These are phyloP conservation scores for Strigamia crassipes DNA, from an alignment of 2,888 invertebrate species.

Conservation along the genomic window DNA sequence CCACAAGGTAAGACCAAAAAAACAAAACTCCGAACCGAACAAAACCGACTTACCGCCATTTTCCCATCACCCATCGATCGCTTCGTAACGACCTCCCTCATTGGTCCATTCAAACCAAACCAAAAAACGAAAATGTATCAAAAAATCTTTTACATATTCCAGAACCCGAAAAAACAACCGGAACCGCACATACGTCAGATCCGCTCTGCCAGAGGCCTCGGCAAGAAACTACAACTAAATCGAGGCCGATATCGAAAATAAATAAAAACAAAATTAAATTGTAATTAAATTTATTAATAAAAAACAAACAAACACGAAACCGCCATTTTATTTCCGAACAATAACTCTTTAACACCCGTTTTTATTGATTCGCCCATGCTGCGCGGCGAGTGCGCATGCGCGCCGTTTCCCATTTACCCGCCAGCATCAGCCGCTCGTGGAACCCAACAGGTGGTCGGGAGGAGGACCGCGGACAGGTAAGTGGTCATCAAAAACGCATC, in stretches of 20 bases:
- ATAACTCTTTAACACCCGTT: neutral
- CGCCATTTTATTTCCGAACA: neutral
- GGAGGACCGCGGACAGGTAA: neutral
- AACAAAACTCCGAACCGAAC: neutral
- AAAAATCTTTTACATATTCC: too few species aligned
- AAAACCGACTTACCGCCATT: neutral
- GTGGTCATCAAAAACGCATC: neutral
- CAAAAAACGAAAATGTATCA: too few species aligned
- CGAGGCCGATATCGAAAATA: too few species aligned
- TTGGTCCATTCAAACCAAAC: too few species aligned
- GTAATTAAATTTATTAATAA: neutral
- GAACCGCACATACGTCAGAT: too few species aligned
- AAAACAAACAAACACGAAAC: neutral
- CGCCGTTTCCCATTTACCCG: neutral
- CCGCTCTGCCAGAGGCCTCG: too few species aligned
- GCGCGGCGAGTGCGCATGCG: neutral
- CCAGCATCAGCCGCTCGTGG: conserved; percentile 4
- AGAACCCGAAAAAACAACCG: too few species aligned
- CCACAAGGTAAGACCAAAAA: conserved; percentile 61
- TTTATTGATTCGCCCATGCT: neutral
- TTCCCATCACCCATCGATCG: too few species aligned
- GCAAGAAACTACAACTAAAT: too few species aligned
- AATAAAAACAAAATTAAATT: too few species aligned
- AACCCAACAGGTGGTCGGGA: conserved; percentile 10
- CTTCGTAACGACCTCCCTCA: too few species aligned